These are phyloP conservation scores for Eulemur macaco DNA, from an alignment of 2,113 vertebrate species.

Conservation along the genomic window DNA sequence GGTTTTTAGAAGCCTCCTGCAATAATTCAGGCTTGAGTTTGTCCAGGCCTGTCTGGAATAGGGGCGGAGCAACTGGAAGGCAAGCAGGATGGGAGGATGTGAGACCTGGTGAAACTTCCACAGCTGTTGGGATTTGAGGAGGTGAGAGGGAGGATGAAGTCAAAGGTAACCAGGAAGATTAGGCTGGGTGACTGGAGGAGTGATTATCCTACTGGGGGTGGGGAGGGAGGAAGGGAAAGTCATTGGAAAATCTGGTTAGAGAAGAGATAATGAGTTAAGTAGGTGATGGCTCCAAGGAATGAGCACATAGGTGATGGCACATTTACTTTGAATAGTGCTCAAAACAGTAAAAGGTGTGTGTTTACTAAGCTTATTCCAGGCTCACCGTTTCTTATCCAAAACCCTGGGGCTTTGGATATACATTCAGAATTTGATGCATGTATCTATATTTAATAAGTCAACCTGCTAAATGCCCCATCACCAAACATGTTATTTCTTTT, in stretches of 20 bases:
- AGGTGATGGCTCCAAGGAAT: not conserved
- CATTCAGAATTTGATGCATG: not conserved
- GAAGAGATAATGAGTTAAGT: not conserved
- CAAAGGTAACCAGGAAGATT: not conserved
- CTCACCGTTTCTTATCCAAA: not conserved
- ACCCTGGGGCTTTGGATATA: not conserved
- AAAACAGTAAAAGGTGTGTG: not conserved
- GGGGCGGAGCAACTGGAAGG: no score
- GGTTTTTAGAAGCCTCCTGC: not conserved
- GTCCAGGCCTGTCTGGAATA: not conserved
- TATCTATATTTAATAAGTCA: not conserved
- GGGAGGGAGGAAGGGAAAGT: not conserved
- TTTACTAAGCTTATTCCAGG: not conserved
- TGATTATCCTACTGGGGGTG: not conserved
- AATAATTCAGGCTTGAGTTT: not conserved
- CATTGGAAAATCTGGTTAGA: not conserved
- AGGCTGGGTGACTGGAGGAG: not conserved
- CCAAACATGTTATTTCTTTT: not conserved
- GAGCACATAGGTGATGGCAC: not conserved
- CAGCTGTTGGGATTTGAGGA: not conserved
- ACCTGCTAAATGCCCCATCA: not conserved
- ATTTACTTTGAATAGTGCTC: not conserved
- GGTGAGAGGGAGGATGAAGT: not conserved
- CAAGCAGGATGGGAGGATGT: not conserved
- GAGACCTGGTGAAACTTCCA: not conserved